A percentile compares a stretch with the other conserved stretches of the same genome.
Conservation (phyloP, 2,888 invertebrate species). For the Stenoptilia bipunctidactyla region DNA sequence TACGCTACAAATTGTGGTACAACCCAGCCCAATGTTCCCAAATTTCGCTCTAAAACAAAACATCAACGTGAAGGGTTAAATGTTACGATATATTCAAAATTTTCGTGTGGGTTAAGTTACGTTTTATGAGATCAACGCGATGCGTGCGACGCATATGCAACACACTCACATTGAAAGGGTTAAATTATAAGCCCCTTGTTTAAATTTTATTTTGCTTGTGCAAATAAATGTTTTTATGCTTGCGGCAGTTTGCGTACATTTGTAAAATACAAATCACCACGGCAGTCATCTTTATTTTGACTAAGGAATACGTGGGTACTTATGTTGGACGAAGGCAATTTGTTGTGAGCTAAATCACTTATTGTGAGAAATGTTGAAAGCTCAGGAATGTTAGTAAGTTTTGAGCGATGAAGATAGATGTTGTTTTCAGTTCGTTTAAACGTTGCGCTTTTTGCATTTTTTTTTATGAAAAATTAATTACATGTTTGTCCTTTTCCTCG, state of each 20-base stretch:
- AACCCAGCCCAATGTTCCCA: constrained; percentile 2
- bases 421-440: too few species aligned
- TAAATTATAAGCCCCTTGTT: constrained; percentile 50
- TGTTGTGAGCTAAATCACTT: constrained; percentile 15
- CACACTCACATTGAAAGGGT: constrained; percentile 23
- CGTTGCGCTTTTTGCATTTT: too few species aligned
- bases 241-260: constrained; percentile 33
- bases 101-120: constrained; percentile 25
- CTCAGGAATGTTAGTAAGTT: too few species aligned
- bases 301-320: constrained; percentile 19
- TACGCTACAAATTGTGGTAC: constrained; percentile 36
- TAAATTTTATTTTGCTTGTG: constrained; percentile 44
- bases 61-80: constrained; percentile 7
- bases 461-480: too few species aligned
- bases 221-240: constrained; percentile 25
- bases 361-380: neutral
- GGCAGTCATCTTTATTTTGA: constrained; percentile 33
- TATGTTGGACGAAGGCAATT: constrained; percentile 9
- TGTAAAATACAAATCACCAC: constrained; percentile 18
- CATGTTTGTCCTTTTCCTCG: too few species aligned
- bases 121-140: constrained; percentile 29
- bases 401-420: too few species aligned
- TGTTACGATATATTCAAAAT: constrained; percentile 17
- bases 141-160: constrained; percentile 19
- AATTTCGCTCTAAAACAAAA: constrained; percentile 13